Percentiles rank a stretch among this genome's conserved stretches.
Evolutionary conservation across 2,113 vertebrate species (phyloP).

Genomic region (Reinhardtius hippoglossoides): DNA sequence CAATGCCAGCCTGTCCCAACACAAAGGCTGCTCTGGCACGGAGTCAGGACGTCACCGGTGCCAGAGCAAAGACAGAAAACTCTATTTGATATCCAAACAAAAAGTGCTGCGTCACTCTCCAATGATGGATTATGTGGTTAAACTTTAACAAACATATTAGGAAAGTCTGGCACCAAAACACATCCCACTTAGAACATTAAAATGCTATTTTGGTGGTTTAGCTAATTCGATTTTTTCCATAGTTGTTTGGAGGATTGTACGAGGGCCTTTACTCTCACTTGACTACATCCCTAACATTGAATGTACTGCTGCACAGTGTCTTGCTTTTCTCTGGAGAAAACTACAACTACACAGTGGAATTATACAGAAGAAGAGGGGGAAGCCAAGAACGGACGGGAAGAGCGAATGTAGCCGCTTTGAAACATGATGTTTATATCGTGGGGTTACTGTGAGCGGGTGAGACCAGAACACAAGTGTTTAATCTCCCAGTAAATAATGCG

Average conservation of each 20-base stretch:
- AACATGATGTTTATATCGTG: constrained; percentile 24
- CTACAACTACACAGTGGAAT: constrained; percentile 18
- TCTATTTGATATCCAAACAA: neutral
- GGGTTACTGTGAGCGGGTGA: constrained; percentile 28
- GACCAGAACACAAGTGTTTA: constrained; percentile 34
- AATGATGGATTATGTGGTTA: neutral
- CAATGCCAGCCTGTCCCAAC: neutral
- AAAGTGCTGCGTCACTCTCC: neutral
- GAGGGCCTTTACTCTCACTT: neutral
- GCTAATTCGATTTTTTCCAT: too few species aligned
- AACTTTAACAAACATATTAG: neutral
- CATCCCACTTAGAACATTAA: neutral
- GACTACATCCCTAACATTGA: neutral
- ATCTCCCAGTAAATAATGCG: constrained; percentile 20
- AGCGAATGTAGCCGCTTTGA: constrained; percentile 30
- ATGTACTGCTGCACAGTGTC: neutral
- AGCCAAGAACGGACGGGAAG: constrained; percentile 39
- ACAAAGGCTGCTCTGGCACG: neutral
- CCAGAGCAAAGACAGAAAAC: neutral
- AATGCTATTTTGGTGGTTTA: neutral
- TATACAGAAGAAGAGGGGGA: constrained; percentile 39
- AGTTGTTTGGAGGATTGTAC: neutral
- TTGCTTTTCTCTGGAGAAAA: constrained; percentile 26
- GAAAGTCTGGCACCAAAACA: neutral
- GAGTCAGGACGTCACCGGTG: neutral